Evolutionary conservation across 2,888 invertebrate species (phyloP).

Genomic region (Philereme transversata): DNA sequence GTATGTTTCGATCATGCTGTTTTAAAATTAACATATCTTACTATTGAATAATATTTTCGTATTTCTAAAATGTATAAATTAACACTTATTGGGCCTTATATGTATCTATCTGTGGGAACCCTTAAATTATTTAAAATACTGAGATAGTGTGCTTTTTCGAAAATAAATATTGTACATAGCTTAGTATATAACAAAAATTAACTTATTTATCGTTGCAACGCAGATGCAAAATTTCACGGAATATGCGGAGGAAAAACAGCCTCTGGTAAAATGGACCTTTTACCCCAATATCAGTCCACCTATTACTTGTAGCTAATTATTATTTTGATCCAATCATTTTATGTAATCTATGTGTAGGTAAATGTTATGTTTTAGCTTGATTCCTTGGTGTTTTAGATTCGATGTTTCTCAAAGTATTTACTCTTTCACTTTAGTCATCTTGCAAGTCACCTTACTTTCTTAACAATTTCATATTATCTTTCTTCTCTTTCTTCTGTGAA

Average conservation of each 20-base stretch:
- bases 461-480: slow-evolving; percentile 15
- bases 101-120: slow-evolving; percentile 2
- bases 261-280: slow-evolving; percentile 90
- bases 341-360: slow-evolving; percentile 43
- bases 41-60: background rate
- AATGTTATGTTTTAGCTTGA: slow-evolving; percentile 43
- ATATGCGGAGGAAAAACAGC: slow-evolving; percentile 95
- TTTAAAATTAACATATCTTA: background rate
- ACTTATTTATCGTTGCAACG: slow-evolving; percentile 77
- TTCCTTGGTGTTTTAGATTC: slow-evolving; percentile 34
- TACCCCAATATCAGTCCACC: slow-evolving; percentile 73
- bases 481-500: slow-evolving; percentile 13
- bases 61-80: slow-evolving; percentile 1
- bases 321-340: slow-evolving; percentile 41
- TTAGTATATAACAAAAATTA: slow-evolving; percentile 63
- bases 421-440: slow-evolving; percentile 23
- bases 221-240: slow-evolving; percentile 94
- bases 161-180: slow-evolving; percentile 39
- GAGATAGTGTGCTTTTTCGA: slow-evolving; percentile 36
- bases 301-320: slow-evolving; percentile 55
- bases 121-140: slow-evolving; percentile 4
- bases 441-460: slow-evolving; percentile 22
- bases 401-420: slow-evolving; percentile 24
- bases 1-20: slow-evolving; percentile 73
- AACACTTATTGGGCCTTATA: slow-evolving; percentile 10